Evolutionary conservation across 2,113 vertebrate genomes (phyloP).

Genomic region (Stegastes partitus): DNA sequence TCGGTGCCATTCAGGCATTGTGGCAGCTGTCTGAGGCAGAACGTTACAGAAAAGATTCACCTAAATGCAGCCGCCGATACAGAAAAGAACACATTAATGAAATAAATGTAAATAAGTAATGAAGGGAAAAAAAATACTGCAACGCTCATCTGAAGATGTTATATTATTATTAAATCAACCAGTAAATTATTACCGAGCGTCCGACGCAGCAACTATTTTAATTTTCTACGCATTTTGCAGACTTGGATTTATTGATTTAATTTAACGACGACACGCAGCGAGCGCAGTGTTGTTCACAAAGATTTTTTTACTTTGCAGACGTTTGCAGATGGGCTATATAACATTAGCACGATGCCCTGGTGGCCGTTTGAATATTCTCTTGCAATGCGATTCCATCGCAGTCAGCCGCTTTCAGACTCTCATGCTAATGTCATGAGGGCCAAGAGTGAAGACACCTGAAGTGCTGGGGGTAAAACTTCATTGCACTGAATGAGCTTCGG

Average conservation of each 20-base stretch:
- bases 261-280: constrained; percentile 2
- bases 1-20: background rate
- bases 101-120: background rate
- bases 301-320: background rate
- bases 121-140: constrained; percentile 5
- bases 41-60: background rate
- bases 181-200: constrained; percentile 7
- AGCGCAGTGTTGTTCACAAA: background rate
- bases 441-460: background rate
- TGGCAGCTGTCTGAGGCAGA: constrained; percentile 6
- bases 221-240: constrained; percentile 28
- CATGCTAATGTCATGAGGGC: too few species aligned
- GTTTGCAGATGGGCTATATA: constrained; percentile 11
- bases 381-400: background rate
- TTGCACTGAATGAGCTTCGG: background rate
- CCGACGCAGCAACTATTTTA: constrained; percentile 8
- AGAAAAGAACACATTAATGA: constrained; percentile 13
- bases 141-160: constrained; percentile 27
- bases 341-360: background rate
- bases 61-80: constrained; percentile 12
- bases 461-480: background rate
- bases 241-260: constrained; percentile 37
- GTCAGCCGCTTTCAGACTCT: background rate
- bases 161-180: constrained; percentile 13
- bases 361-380: too few species aligned